Base-by-base conservation (phyloP, 2,797 vertebrate species). In the Danio albolineatus region DNA sequence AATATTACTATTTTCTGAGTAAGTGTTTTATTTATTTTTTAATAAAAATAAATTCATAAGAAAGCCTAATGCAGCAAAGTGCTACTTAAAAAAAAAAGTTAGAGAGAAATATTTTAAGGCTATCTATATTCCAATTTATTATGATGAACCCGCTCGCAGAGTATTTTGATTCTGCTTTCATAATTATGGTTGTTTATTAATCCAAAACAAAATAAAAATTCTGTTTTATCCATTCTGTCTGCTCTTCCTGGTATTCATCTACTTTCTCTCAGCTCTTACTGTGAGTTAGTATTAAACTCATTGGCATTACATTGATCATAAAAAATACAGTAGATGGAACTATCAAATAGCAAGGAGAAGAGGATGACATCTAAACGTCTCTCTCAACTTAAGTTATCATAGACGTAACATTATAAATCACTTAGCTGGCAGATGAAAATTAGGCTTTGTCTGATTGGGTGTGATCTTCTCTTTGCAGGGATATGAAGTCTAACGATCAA, bases 271-370 rank as follows among this genome's bases (percentile, higher is more conserved):
- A 85, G 87, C 86, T 84, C 88, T 4, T 84, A 89, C n/a, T 90
- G 89, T 90, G 88, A 89, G 93, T 92, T 90, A 86, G 86, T 90
- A 83, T 85, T 85, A 89, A 88, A 91, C 89, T 92, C 91, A 91
- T 90, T 91, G 91, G 90, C 91, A 92, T 93, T 91, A 92, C 89
- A 89, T 86, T 83, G 86, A 83, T 89, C 90, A 92, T 94, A 91
- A 93, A 94, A 91, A 93, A 28, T 28, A 28, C 28, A 28, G n/a
- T 94, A 90, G 88, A 94, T 90, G 89, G 86, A 84, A 87, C 87
- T 88, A 91, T 94, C 89, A 92, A 92, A 93, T 90, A 88, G 89
- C 83, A 79, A 70, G 19, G 73, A 87, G 83, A 87, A 5, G 19
- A 87, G 90, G 88, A 82, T 48, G 46, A 76, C 85, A 83, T 90